Base-by-base conservation (phyloP, 1,140 invertebrate species). In the Diploscapter pachys region DNA sequence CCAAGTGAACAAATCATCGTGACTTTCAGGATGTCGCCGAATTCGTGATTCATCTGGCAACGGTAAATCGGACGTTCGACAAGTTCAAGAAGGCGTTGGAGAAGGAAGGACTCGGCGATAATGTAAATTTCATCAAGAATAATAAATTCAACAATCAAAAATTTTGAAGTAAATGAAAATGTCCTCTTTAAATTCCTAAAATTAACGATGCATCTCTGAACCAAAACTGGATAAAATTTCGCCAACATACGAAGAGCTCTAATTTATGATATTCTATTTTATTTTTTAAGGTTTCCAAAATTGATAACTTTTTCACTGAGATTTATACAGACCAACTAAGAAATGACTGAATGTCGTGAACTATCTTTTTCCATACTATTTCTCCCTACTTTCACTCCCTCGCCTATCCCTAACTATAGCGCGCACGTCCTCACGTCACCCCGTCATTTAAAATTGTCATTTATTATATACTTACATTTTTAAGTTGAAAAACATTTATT, bases 1-100 rank as follows among this genome's bases (percentile, higher is more conserved):
- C 51, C 61, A 31, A 13, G 56, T 13, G 2, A 72, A n/a, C 55
- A 53, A 31, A 3, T n/a, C 48, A 52, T 52, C 59, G 48, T 8
- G 56, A 51, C n/a, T 64, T n/a, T 53, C 98, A 98, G 88, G 94
- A 96, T 91, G 71, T 88, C 93, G 96, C 95, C 76, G 95, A 98
- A 87, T 98, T 94, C 85, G 93, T 98, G 6, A 97, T 98, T 79
- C 90, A 92, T 83, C 88, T 98, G 78, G 93, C 95, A 4, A 92
- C 94, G 76, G 91, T 93, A 86, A 92, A 95, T 87, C 89, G 90
- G 55, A 91, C 90, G 3, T 92, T 94, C 87, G 92, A 94, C 6
- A 87, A 87, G 3, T 97, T 97, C 84, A 95, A 94, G 82, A 91
- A 91, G 85, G 92, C 90, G 0, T 87, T 98, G 4, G 80, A 90